phyloP scores from a whole-genome alignment of 2,113 vertebrate species.

The Heterochromis multidens region DNA sequence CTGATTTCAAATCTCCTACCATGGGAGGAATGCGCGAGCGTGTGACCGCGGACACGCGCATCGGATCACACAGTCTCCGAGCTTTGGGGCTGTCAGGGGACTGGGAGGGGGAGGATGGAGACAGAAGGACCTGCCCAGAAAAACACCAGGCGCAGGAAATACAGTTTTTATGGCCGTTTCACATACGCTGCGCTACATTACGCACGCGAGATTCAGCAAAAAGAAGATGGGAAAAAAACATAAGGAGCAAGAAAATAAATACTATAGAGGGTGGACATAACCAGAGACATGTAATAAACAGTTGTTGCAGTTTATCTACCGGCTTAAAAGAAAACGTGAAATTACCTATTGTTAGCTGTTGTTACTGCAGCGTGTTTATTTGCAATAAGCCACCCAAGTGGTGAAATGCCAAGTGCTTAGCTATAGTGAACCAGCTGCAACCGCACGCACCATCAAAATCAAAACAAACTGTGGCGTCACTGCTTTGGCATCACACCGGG shows the following conservation, averaged over 20 bases:
- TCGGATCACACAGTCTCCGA: conserved; percentile 21
- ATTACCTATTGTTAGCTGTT: not conserved
- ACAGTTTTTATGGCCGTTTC: conserved; percentile 16
- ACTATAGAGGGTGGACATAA: not conserved
- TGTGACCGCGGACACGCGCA: not conserved
- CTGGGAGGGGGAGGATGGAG: conserved; percentile 49
- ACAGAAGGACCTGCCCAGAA: conserved; percentile 51
- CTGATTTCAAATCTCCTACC: conserved; percentile 45
- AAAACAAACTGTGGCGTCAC: conserved; percentile 48
- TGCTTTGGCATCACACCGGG: not conserved
- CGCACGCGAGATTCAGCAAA: conserved; percentile 4
- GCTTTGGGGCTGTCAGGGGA: conserved; percentile 33
- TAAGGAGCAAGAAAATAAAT: not conserved
- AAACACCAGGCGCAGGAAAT: conserved; percentile 63
- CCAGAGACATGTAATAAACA: not conserved
- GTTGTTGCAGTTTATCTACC: not conserved
- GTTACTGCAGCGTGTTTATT: not conserved
- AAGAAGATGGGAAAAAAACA: not conserved
- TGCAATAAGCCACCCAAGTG: not conserved
- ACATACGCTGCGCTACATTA: conserved; percentile 1
- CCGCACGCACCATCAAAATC: conserved; percentile 21
- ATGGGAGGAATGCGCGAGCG: conserved; percentile 47
- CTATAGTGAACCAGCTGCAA: not conserved
- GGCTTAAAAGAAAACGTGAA: not conserved
- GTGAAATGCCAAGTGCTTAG: not conserved